These are phyloP conservation scores for Anguilla anguilla DNA, from an alignment of 2,797 vertebrate genomes.

Conservation along the genomic window DNA sequence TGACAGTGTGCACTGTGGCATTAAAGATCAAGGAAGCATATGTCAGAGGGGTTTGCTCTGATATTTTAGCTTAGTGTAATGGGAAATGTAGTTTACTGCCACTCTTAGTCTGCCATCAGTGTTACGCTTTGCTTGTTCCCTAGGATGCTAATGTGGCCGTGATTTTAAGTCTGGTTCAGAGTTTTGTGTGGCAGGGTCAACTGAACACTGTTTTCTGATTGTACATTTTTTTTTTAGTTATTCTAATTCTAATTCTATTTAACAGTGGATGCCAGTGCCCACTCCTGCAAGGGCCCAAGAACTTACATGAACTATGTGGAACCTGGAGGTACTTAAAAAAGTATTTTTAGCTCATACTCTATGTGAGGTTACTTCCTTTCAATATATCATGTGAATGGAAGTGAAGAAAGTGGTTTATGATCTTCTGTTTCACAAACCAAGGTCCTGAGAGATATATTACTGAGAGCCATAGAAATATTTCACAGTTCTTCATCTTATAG, in stretches of 20 bases:
- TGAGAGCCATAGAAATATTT: background rate
- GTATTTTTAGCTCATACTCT: background rate
- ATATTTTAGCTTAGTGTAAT: background rate
- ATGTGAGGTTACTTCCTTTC: constrained; percentile 11
- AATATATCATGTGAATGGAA: constrained; percentile 1
- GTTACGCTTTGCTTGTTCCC: background rate
- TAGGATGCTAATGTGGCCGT: background rate
- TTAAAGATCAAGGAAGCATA: background rate
- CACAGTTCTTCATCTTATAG: background rate
- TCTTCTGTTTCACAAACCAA: background rate
- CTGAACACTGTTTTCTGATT: background rate
- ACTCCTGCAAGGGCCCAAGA: background rate
- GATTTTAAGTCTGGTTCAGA: background rate
- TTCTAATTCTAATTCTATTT: background rate
- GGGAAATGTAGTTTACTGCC: background rate
- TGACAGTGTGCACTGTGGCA: background rate
- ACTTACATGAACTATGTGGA: background rate
- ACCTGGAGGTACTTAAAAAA: background rate
- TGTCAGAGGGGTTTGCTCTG: background rate
- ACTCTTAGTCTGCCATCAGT: constrained; percentile 13
- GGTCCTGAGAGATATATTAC: background rate
- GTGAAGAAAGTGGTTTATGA: background rate
- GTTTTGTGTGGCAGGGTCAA: background rate
- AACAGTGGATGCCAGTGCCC: background rate
- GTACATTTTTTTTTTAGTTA: background rate